Evolutionary conservation across 37 sponge, comb jelly and placozoan genomes (phyloP).

Genomic region (Halichondria panicea): DNA sequence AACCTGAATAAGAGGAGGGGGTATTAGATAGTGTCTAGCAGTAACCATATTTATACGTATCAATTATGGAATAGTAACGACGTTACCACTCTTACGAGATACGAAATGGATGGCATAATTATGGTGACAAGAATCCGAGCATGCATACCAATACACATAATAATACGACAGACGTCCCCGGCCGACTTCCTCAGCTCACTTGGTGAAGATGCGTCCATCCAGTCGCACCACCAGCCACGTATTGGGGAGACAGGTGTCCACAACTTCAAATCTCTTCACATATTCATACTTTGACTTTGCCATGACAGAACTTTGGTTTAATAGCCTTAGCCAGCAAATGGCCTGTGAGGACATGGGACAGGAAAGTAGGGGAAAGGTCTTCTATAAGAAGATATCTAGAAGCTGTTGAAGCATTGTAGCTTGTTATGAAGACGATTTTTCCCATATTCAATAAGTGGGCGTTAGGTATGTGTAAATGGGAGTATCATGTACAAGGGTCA

Average conservation of each 20-base stretch:
- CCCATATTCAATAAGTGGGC: no score
- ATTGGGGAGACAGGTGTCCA: slow-evolving; percentile 78
- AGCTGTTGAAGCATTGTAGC: no score
- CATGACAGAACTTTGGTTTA: no score
- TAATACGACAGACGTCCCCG: neutral
- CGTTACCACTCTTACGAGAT: neutral
- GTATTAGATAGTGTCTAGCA: neutral
- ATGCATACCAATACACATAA: neutral
- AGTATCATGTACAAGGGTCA: no score
- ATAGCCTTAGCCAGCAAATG: no score
- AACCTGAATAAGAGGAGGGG: slow-evolving; percentile 54
- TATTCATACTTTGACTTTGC: slow-evolving; percentile 96
- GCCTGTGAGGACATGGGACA: no score
- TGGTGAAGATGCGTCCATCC: slow-evolving; percentile 95
- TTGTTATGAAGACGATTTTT: no score
- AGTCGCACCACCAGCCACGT: slow-evolving; percentile 95
- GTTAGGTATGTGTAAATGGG: no score
- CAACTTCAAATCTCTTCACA: slow-evolving; percentile 84
- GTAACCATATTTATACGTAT: neutral
- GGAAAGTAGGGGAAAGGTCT: no score
- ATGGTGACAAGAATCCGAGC: neutral
- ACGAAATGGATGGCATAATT: neutral
- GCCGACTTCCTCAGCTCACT: slow-evolving; percentile 20
- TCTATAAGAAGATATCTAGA: no score
- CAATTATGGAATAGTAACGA: neutral